These are phyloP conservation scores for Alectura lathami DNA, from an alignment of 2,113 vertebrate genomes.

Conservation along the genomic window DNA sequence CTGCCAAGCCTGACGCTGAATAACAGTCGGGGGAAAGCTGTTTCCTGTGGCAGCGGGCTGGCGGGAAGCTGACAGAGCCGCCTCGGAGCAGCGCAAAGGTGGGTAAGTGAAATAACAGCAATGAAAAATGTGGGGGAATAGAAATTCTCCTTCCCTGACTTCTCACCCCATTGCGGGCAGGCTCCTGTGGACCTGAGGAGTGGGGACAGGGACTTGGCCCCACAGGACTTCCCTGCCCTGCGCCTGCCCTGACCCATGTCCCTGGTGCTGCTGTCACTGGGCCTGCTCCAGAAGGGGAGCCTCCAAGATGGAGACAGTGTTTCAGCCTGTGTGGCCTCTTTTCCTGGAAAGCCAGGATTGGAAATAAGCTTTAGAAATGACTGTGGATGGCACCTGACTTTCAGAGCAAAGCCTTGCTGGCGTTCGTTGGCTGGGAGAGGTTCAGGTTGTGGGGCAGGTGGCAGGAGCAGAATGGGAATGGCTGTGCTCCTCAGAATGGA, in stretches of 20 bases:
- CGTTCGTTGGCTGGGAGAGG: background rate
- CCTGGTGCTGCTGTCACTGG: background rate
- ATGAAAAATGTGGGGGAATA: background rate
- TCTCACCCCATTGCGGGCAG: background rate
- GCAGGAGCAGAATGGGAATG: accelerated
- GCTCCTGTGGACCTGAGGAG: background rate
- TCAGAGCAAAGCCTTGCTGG: background rate
- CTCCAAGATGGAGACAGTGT: background rate
- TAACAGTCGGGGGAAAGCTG: background rate
- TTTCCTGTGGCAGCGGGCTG: background rate
- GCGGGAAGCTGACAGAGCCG: background rate
- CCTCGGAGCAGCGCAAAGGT: background rate
- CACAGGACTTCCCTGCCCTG: background rate
- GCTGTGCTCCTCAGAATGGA: background rate
- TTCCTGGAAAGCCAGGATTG: background rate
- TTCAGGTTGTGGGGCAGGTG: background rate
- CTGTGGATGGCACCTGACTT: background rate
- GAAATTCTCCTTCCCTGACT: background rate
- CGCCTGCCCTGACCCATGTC: background rate
- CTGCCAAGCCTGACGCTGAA: background rate
- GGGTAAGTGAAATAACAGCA: background rate
- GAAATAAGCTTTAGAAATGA: background rate
- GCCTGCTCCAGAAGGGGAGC: background rate
- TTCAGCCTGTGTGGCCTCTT: background rate
- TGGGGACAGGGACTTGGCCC: background rate